A percentile compares a stretch with the other conserved stretches of the same genome.
These are phyloP conservation scores for Drosophila greeni DNA, from an alignment of 2,888 invertebrate species.

Conservation along the genomic window DNA sequence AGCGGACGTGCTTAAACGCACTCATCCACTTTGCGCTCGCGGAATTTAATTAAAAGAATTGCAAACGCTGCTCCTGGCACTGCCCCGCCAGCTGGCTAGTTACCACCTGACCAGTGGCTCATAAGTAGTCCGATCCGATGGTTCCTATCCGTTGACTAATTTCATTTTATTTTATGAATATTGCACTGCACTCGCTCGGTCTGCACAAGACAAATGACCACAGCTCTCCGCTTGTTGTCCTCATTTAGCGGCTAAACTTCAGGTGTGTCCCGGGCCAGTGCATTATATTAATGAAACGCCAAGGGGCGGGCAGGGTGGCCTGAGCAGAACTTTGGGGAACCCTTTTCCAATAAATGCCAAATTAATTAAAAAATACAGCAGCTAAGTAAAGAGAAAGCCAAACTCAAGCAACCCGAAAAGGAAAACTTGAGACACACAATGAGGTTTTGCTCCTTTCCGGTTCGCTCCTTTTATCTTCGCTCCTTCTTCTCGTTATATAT, in stretches of 20 bases:
- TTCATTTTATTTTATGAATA: slow-evolving; percentile 73
- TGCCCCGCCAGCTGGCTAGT: slow-evolving; percentile 38
- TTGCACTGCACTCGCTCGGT: slow-evolving; percentile 38
- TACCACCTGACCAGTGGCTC: slow-evolving; percentile 48
- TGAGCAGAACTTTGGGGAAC: slow-evolving; percentile 44
- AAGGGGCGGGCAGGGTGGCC: background rate
- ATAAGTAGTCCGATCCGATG: slow-evolving; percentile 48
- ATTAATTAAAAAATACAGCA: slow-evolving; percentile 74
- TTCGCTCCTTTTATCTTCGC: slow-evolving; percentile 31
- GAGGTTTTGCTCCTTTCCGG: slow-evolving; percentile 46
- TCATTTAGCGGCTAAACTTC: slow-evolving; percentile 49
- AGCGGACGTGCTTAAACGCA: slow-evolving; percentile 43
- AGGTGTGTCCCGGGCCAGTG: slow-evolving; percentile 47
- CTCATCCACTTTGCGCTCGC: slow-evolving; percentile 47
- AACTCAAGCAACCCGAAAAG: slow-evolving; percentile 62
- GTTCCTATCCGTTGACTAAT: slow-evolving; percentile 58
- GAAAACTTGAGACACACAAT: slow-evolving; percentile 69
- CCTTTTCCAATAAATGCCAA: slow-evolving; percentile 74
- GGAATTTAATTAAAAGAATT: slow-evolving; percentile 74
- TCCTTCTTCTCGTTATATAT: slow-evolving; percentile 49
- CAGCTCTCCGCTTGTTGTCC: slow-evolving; percentile 39
- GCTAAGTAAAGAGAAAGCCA: slow-evolving; percentile 66
- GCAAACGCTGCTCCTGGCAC: slow-evolving; percentile 58
- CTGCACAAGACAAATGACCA: slow-evolving; percentile 21
- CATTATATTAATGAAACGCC: slow-evolving; percentile 68